Evolutionary conservation across 2,113 vertebrate genomes (phyloP).

Genomic region (Rhinichthys klamathensis): DNA sequence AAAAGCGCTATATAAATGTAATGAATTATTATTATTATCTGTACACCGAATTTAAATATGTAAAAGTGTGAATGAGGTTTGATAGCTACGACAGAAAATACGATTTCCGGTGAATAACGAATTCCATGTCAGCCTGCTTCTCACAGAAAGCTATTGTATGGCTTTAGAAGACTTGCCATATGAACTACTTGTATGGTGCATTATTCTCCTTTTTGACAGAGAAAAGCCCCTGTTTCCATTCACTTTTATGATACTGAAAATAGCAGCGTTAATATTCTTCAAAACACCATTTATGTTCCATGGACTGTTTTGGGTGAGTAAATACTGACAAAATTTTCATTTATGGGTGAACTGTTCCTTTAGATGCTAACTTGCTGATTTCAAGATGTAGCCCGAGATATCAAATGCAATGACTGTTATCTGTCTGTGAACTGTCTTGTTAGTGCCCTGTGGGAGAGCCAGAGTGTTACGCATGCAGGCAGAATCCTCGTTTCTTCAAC

Average conservation of each 20-base stretch:
- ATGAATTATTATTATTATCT: no score
- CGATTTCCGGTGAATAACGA: neutral
- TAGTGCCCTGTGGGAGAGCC: neutral
- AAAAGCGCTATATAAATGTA: no score
- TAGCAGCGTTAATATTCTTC: neutral
- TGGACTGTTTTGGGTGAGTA: neutral
- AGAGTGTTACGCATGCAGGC: conserved; percentile 1
- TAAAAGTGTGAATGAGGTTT: neutral
- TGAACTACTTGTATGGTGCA: neutral
- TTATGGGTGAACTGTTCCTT: neutral
- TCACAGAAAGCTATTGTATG: neutral
- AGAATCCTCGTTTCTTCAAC: conserved; percentile 1
- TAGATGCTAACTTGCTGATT: conserved; percentile 1
- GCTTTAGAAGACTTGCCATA: neutral
- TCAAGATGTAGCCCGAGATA: neutral
- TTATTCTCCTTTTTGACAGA: neutral
- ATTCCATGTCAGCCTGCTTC: neutral
- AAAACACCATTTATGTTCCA: neutral
- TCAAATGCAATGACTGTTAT: neutral
- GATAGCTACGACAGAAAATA: neutral
- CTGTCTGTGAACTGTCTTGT: neutral
- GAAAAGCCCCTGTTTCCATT: neutral
- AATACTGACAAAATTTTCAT: neutral
- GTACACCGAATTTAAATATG: neutral
- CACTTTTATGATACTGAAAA: neutral